A percentile compares a stretch with the other conserved stretches of the same genome.
These are phyloP conservation scores for Eumeta japonica DNA, from an alignment of 1,140 invertebrate species.

Conservation along the genomic window DNA sequence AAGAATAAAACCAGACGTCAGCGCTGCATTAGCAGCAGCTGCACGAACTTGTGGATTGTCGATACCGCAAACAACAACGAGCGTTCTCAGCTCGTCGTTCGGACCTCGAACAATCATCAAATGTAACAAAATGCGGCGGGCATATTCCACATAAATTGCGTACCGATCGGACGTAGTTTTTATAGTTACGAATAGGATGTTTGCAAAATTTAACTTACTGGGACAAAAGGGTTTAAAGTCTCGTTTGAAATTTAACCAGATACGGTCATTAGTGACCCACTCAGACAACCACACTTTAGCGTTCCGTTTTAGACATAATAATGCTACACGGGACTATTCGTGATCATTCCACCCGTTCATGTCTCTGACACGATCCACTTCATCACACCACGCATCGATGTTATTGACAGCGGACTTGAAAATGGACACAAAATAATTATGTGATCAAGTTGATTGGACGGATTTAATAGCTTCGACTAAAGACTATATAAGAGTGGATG, in stretches of 20 bases:
- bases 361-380: constrained; percentile 12
- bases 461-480: background rate
- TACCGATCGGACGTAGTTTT: constrained; percentile 11
- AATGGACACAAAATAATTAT: constrained; percentile 15
- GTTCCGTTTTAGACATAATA: constrained; percentile 12
- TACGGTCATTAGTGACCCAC: constrained; percentile 12
- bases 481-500: background rate
- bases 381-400: constrained; percentile 14
- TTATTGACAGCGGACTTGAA: constrained; percentile 14
- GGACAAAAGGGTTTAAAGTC: constrained; percentile 15
- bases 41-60: constrained; percentile 13
- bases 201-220: constrained; percentile 6
- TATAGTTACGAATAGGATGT: constrained; percentile 14
- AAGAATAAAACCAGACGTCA: constrained; percentile 11
- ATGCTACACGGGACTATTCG: constrained; percentile 14
- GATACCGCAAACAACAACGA: constrained; percentile 10
- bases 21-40: constrained; percentile 11
- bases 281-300: constrained; percentile 13
- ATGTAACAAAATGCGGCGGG: constrained; percentile 8
- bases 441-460: constrained; percentile 6
- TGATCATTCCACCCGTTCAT: constrained; percentile 13
- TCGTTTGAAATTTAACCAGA: constrained; percentile 14
- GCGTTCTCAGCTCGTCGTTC: constrained; percentile 9
- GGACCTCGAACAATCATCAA: constrained; percentile 9
- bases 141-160: constrained; percentile 14